Evolutionary conservation across 1,140 invertebrate species (phyloP).

Genomic region (Nephotettix cincticeps): DNA sequence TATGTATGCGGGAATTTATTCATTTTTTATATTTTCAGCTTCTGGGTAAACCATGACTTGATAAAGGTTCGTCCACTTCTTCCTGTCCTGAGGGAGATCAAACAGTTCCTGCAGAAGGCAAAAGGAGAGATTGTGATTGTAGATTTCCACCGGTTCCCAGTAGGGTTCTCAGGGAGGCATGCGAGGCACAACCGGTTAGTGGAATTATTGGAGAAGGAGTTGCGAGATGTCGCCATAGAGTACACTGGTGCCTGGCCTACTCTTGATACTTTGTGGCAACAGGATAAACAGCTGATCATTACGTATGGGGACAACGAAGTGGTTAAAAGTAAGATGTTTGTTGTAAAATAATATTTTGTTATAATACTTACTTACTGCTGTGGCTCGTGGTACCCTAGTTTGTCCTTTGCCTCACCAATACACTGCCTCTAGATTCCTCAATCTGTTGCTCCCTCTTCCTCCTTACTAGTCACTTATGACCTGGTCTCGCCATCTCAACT

Average conservation of each 20-base stretch:
- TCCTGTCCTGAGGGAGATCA: conserved; percentile 60
- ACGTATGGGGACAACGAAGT: conserved; percentile 60
- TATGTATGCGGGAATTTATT: too few relatives aligned
- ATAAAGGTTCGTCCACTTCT: conserved; percentile 62
- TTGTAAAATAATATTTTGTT: too few relatives aligned
- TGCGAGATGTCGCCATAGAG: conserved; percentile 57
- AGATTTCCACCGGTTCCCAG: conserved; percentile 67
- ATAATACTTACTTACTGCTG: too few relatives aligned
- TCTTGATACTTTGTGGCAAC: conserved; percentile 60
- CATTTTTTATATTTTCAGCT: conserved; percentile 56
- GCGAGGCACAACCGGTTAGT: conserved; percentile 55
- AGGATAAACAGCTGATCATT: conserved; percentile 61
- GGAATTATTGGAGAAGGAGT: conserved; percentile 58
- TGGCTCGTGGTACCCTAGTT: too few relatives aligned
- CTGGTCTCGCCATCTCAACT: too few relatives aligned
- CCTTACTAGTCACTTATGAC: too few relatives aligned
- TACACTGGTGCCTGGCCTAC: conserved; percentile 52
- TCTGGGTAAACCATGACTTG: conserved; percentile 71
- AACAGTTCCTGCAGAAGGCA: conserved; percentile 59
- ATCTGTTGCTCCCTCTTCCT: too few relatives aligned
- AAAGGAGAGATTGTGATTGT: conserved; percentile 66
- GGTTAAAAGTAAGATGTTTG: conserved; percentile 51
- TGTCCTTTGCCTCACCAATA: too few relatives aligned
- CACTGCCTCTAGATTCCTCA: too few relatives aligned
- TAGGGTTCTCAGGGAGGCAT: conserved; percentile 59